A percentile compares a stretch with the other conserved stretches of the same genome.
phyloP scores from a whole-genome alignment of 1,140 invertebrate genomes.

The Drosophila takahashii region DNA sequence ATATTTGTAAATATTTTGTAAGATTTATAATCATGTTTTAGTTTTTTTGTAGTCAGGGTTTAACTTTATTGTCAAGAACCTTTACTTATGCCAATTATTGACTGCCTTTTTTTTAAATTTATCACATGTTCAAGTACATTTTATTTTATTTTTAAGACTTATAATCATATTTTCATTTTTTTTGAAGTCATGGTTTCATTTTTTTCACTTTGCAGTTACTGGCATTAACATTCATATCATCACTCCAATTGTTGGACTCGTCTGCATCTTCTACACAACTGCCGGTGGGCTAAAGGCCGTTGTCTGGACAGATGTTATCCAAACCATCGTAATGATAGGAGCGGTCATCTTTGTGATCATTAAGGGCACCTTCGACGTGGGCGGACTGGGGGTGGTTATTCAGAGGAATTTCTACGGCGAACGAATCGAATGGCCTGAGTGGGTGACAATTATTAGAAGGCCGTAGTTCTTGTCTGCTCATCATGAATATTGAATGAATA shows the following conservation, averaged over 20 bases:
- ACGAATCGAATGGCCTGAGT: conserved; percentile 92
- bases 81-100: neutral
- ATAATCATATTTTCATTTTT: too few species aligned
- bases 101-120: too few species aligned
- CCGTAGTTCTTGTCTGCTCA: too few species aligned
- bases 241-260: conserved; percentile 89
- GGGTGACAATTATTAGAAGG: conserved; percentile 63
- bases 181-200: neutral
- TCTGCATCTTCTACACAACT: conserved; percentile 70
- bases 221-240: conserved; percentile 93
- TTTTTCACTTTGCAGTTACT: conserved; percentile 88
- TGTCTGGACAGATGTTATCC: conserved; percentile 97
- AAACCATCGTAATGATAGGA: conserved; percentile 93
- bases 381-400: conserved; percentile 91
- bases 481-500: neutral
- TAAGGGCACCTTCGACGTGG: conserved; percentile 92
- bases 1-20: too few species aligned
- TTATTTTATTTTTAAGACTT: neutral
- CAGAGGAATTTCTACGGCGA: conserved; percentile 89
- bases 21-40: too few species aligned
- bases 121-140: too few species aligned
- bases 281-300: conserved; percentile 96
- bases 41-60: too few species aligned
- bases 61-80: conserved; percentile 5
- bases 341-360: conserved; percentile 92